phyloP scores from a whole-genome alignment of 2,113 vertebrate genomes.

The Bathybates hornii region DNA sequence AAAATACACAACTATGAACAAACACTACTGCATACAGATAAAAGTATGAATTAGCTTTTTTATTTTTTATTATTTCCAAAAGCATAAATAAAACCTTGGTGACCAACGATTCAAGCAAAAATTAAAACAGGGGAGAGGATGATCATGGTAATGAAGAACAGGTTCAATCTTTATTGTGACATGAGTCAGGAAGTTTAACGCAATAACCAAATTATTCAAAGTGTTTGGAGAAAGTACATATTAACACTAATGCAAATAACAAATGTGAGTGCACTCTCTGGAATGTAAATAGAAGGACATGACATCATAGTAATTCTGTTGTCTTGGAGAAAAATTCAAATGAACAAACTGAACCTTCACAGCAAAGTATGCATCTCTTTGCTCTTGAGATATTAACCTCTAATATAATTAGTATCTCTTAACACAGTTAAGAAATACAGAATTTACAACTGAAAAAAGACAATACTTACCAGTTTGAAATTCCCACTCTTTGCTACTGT shows the following conservation, averaged over 20 bases:
- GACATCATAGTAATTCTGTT: background rate
- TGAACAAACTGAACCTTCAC: background rate
- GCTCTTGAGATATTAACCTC: background rate
- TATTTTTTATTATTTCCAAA: background rate
- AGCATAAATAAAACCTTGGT: background rate
- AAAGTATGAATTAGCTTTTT: background rate
- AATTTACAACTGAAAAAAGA: background rate
- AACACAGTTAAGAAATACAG: rapidly evolving
- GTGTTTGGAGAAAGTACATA: background rate
- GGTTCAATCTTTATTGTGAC: background rate
- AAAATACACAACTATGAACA: background rate
- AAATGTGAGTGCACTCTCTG: background rate
- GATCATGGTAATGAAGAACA: background rate
- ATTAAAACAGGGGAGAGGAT: background rate
- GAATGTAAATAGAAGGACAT: background rate
- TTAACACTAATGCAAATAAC: background rate
- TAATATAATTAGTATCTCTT: rapidly evolving
- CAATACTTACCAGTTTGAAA: constrained; percentile 55
- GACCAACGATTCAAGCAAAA: background rate
- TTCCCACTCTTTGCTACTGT: constrained; percentile 44
- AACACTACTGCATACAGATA: background rate
- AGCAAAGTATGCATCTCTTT: background rate
- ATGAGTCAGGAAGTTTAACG: background rate
- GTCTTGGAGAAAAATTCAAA: background rate
- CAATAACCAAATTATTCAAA: background rate